Base-by-base conservation (phyloP, 92 coral and sea anemone species). In the Chrysogorgia sp. region DNA sequence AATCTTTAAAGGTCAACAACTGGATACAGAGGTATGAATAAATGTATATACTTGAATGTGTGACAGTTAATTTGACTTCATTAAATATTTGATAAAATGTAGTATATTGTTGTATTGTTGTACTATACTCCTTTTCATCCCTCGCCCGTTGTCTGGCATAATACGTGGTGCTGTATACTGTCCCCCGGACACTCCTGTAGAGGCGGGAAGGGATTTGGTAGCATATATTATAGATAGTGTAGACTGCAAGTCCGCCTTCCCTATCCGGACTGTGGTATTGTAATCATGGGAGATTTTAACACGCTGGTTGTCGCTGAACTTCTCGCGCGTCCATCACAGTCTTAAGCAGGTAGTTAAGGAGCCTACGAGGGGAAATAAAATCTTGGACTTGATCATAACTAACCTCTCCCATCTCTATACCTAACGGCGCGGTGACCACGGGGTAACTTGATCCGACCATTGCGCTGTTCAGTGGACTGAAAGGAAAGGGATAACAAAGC, bases 1-100 rank as follows among this genome's bases (percentile, higher is more conserved):
- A 88, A 35, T 96, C 92, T 56, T 33, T 25, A 34, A 81, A 93
- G 37, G 99, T 92, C 10, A 61, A 61, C 17, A 82, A 90, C 9
- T 96, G 99, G 99, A 92, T 96, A 72, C 92, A 96, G 68, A 96
- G 74, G 99, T 96, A 88, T 63, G 84, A 40, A 3, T 14, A 28
- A 57, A 10, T 29, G n/a, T n/a, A n/a, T 47, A 47, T 15, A 15
- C 53, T 47, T 15, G 17, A 47, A 47, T n/a, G n/a, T n/a, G n/a
- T n/a, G n/a, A n/a, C n/a, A n/a, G n/a, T n/a, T n/a, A n/a, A n/a
- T n/a, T n/a, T n/a, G n/a, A n/a, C n/a, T n/a, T n/a, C n/a, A n/a
- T n/a, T n/a, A n/a, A n/a, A n/a, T n/a, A n/a, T n/a, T n/a, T n/a
- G n/a, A n/a, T n/a, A n/a, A n/a, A n/a, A n/a, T n/a, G n/a, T n/a